phyloP scores from a whole-genome alignment of 2,113 vertebrate genomes.

The Phyllostomus hastatus region DNA sequence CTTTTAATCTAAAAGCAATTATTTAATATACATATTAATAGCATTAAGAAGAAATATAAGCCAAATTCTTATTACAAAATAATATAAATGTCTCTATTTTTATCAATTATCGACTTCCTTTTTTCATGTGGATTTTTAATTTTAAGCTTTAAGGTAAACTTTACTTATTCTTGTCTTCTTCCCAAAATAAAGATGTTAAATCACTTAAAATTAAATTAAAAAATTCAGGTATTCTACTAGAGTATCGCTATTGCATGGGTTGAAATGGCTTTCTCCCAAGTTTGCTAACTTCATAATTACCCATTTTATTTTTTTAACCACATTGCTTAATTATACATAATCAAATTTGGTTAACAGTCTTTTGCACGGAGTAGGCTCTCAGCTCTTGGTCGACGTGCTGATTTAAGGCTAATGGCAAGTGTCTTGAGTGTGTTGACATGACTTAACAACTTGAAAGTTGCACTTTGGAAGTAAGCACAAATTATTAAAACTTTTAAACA shows the following conservation, averaged over 20 bases:
- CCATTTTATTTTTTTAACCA: neutral
- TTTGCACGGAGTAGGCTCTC: neutral
- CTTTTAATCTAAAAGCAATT: slow-evolving; percentile 24
- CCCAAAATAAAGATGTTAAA: neutral
- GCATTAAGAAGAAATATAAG: neutral
- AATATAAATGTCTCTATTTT: neutral
- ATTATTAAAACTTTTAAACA: slow-evolving; percentile 31
- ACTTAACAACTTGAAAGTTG: slow-evolving; percentile 14
- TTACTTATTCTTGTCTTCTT: slow-evolving; percentile 17
- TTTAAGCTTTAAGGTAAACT: slow-evolving; percentile 21
- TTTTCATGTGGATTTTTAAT: slow-evolving; percentile 20
- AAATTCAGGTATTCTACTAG: neutral
- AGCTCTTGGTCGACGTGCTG: neutral
- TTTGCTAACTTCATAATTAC: neutral
- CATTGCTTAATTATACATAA: slow-evolving; percentile 13
- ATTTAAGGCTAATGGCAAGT: slow-evolving; percentile 21
- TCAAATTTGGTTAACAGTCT: neutral
- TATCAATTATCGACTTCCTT: neutral
- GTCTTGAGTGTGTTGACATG: neutral
- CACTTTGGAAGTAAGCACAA: slow-evolving; percentile 8
- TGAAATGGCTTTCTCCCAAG: neutral
- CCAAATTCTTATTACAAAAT: neutral
- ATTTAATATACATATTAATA: neutral
- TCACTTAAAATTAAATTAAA: neutral
- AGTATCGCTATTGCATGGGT: neutral